These are phyloP conservation scores for Mus minutoides DNA, from an alignment of 2,797 vertebrate species.

Conservation along the genomic window DNA sequence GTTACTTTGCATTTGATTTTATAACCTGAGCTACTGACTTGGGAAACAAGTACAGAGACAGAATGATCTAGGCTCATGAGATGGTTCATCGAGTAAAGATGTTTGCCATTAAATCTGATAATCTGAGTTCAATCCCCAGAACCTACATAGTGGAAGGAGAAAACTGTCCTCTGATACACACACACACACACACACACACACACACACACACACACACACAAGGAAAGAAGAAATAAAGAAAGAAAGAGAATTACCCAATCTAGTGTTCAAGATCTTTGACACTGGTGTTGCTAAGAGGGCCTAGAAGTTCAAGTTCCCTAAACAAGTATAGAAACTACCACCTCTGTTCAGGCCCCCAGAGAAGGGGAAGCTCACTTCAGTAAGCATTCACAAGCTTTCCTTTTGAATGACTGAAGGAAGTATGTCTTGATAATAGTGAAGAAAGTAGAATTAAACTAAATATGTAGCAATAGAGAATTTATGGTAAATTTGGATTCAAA, in stretches of 20 bases:
- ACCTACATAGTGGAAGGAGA: not conserved
- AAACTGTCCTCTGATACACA: not conserved
- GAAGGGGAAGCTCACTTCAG: not conserved
- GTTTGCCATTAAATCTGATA: not conserved
- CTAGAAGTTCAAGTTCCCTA: not conserved
- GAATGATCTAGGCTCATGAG: not conserved
- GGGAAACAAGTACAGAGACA: not conserved
- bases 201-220: not conserved
- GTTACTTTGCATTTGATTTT: conserved; percentile 35
- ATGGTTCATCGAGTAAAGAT: not conserved
- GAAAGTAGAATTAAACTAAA: conserved; percentile 32
- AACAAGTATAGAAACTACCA: not conserved
- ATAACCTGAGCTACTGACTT: not conserved
- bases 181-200: not conserved
- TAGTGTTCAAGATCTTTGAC: not conserved
- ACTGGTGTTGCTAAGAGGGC: not conserved
- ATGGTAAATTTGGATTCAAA: not conserved
- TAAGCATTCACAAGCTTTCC: not conserved
- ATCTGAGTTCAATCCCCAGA: not conserved
- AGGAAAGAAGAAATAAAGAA: not conserved
- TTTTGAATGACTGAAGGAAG: not conserved
- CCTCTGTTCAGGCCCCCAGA: not conserved
- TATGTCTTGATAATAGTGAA: not conserved
- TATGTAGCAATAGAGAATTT: not conserved
- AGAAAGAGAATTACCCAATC: not conserved